Conservation (phyloP, 2,888 invertebrate species). For the Meteorus cinctellus region DNA sequence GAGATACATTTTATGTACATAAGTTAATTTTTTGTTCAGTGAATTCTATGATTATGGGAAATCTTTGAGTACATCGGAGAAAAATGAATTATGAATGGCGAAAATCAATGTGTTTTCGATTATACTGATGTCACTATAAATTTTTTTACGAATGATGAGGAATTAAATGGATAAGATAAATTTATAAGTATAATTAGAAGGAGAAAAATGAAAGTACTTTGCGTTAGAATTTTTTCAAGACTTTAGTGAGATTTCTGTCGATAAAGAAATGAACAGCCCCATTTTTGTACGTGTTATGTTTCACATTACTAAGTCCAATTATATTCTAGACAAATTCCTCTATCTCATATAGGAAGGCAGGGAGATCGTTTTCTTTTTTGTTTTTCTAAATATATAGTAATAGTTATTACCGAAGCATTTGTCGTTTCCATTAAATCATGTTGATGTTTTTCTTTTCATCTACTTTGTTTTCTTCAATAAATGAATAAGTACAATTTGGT, state of each 20-base stretch:
- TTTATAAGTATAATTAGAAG: background rate
- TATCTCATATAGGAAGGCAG: background rate
- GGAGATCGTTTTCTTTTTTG: background rate
- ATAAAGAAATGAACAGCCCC: background rate
- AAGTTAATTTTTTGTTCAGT: background rate
- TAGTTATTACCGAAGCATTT: background rate
- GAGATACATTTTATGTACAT: constrained; percentile 9
- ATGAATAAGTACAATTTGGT: background rate
- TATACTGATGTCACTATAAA: background rate
- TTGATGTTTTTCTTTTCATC: background rate
- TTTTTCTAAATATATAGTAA: background rate
- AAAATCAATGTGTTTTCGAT: background rate
- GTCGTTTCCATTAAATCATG: background rate
- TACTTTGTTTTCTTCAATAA: background rate
- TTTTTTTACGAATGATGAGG: background rate
- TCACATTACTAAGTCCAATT: constrained; percentile 1
- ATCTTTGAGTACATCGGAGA: background rate
- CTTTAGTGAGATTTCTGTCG: background rate
- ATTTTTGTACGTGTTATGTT: background rate
- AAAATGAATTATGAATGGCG: background rate
- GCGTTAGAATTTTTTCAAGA: background rate
- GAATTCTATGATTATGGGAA: background rate
- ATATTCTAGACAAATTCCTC: background rate
- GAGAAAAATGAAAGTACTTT: background rate
- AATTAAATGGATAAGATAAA: background rate